Evolutionary conservation across 1,140 invertebrate species (phyloP).

Genomic region (Hesperophylax magnus): DNA sequence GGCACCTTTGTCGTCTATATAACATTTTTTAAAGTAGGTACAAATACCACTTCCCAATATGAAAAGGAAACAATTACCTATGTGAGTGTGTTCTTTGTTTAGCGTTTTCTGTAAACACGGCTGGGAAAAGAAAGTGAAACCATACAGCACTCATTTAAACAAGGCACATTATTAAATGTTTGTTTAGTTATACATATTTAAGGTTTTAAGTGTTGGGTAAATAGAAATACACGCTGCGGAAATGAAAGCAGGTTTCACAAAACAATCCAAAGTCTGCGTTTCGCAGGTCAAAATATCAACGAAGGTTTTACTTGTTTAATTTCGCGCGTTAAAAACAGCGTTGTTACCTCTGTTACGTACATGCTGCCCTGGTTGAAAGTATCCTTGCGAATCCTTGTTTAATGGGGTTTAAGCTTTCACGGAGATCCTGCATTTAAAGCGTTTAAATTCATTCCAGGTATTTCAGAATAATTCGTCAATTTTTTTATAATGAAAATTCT

Average conservation of each 20-base stretch:
- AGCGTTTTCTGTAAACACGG: constrained; percentile 8
- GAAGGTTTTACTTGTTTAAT: too few relatives aligned
- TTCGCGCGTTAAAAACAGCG: too few relatives aligned
- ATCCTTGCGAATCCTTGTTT: too few relatives aligned
- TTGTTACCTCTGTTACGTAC: too few relatives aligned
- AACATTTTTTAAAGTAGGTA: not conserved
- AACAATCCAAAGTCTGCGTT: not conserved
- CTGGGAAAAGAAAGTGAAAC: constrained; percentile 19
- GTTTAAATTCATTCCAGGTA: too few relatives aligned
- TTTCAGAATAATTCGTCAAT: too few relatives aligned
- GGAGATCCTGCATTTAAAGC: too few relatives aligned
- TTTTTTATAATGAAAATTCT: too few relatives aligned
- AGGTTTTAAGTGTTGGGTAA: not conserved
- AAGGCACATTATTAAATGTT: not conserved
- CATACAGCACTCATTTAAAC: not conserved
- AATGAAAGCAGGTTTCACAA: not conserved
- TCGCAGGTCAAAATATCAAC: too few relatives aligned
- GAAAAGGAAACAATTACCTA: not conserved
- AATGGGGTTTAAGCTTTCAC: too few relatives aligned
- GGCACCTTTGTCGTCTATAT: not conserved
- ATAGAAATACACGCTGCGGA: not conserved
- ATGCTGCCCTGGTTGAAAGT: too few relatives aligned
- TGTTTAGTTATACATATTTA: constrained; percentile 3
- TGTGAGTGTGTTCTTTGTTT: not conserved
- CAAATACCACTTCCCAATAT: not conserved